Base-by-base conservation (phyloP, 2,888 invertebrate species). In the Philaethria dido region DNA sequence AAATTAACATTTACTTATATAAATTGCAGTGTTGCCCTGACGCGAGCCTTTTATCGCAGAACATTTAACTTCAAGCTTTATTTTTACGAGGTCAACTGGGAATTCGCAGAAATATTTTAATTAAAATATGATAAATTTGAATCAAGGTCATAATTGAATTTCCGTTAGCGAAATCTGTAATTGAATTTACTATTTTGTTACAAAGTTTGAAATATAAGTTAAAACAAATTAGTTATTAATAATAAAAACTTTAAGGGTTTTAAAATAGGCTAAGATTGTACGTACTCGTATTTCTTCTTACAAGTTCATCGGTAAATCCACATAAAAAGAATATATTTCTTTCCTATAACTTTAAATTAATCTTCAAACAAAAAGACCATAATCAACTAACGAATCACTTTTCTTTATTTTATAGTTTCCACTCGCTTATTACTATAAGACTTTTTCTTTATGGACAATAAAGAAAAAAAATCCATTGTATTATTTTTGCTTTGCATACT, bases 1-100 rank as follows among this genome's bases (percentile, higher is more conserved):
- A 64, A 68, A 71, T 71, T 68, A 69, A 69, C 60, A 57, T 57
- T 69, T 52, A 69, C 68, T 68, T 64, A 66, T 69, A 73, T 69
- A 69, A 71, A 73, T 71, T 71, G 71, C 71, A 68, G 39, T 64
- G 70, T 62, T 68, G 64, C 68, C 48, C 48, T 57, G 63, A 59
- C 55, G 61, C 62, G 29, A 42, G 63, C 64, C 70, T 62, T 72
- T 72, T 73, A 71, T 71, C 68, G 68, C 55, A 45, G 44, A 50
- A 45, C 62, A 62, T 69, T 72, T 69, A 68, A 71, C 62, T 69
- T 71, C 62, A 60, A 68, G 64, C 62, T 65, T 65, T 68, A 66
- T 63, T 70, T 65, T 47, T 25, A 48, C 22, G 66, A 62, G 57
- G 62, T 54, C 57, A 66, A 9, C 29, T 29, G 62, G 62, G 42